These are phyloP conservation scores for Camponotus vicinus DNA, from an alignment of 1,140 invertebrate species.

Conservation along the genomic window DNA sequence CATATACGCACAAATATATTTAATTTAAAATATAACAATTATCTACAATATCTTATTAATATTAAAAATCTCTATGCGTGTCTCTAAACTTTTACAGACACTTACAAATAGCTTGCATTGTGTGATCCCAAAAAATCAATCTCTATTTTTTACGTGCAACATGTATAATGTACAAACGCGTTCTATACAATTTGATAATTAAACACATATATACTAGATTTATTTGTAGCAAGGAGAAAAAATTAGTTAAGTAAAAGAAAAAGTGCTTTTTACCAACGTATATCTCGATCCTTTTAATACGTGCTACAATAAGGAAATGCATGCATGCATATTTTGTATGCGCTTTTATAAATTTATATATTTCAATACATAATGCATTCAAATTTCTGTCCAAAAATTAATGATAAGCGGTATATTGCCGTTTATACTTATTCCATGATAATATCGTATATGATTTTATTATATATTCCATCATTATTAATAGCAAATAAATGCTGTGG, in stretches of 20 bases:
- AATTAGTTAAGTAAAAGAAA: neutral
- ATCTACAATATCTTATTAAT: neutral
- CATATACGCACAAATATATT: neutral
- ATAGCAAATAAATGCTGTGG: neutral
- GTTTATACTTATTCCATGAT: neutral
- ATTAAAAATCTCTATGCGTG: neutral
- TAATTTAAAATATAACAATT: neutral
- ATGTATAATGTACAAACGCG: neutral
- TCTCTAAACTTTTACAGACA: neutral
- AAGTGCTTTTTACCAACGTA: neutral
- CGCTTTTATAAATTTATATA: neutral
- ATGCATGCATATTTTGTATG: neutral
- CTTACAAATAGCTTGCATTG: neutral
- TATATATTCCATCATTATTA: neutral
- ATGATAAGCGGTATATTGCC: neutral
- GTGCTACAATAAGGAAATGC: neutral
- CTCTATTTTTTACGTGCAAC: neutral
- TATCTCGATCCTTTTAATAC: neutral
- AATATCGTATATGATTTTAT: constrained; percentile 4
- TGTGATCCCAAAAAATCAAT: neutral
- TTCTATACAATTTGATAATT: neutral
- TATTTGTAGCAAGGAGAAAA: neutral
- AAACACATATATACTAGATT: neutral
- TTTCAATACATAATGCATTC: neutral
- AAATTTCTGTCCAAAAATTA: neutral